These are phyloP conservation scores for Ramazzottius varieornatus DNA, from an alignment of 2,888 invertebrate species.

Conservation along the genomic window DNA sequence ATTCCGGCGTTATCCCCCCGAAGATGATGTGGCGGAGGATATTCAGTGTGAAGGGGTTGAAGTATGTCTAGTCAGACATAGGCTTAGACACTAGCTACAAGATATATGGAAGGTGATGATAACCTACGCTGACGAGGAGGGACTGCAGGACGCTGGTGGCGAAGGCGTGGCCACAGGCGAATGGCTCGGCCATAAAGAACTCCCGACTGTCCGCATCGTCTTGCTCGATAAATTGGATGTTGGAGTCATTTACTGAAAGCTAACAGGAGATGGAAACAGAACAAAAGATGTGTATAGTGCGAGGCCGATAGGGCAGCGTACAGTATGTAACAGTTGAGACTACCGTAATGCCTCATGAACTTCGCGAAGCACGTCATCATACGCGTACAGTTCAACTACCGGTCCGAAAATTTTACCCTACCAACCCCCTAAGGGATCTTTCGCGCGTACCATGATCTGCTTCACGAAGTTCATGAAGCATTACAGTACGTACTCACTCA, in stretches of 20 bases:
- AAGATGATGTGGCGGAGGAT: constrained; percentile 12
- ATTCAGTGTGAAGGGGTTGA: constrained; percentile 11
- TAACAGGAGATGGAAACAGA: no score
- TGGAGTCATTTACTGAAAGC: constrained; percentile 11
- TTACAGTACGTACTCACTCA: no score
- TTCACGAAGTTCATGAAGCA: no score
- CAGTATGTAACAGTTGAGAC: no score
- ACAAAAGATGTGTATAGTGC: no score
- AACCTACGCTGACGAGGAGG: constrained; percentile 24
- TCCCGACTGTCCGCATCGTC: constrained; percentile 25
- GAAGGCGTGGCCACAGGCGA: constrained; percentile 26
- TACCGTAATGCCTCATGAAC: no score
- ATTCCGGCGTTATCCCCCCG: constrained; percentile 12
- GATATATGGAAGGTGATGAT: background rate
- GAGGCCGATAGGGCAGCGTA: no score
- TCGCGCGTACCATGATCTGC: no score
- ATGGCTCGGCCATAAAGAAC: constrained; percentile 25
- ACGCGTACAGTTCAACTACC: no score
- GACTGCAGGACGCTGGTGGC: constrained; percentile 25
- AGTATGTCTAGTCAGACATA: constrained; percentile 10
- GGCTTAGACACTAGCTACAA: background rate
- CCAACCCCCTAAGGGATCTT: no score
- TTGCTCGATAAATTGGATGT: constrained; percentile 13
- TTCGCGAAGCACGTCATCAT: no score
- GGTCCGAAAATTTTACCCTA: no score